These are phyloP conservation scores for Junco hyemalis DNA, from an alignment of 2,113 vertebrate species.

Conservation along the genomic window DNA sequence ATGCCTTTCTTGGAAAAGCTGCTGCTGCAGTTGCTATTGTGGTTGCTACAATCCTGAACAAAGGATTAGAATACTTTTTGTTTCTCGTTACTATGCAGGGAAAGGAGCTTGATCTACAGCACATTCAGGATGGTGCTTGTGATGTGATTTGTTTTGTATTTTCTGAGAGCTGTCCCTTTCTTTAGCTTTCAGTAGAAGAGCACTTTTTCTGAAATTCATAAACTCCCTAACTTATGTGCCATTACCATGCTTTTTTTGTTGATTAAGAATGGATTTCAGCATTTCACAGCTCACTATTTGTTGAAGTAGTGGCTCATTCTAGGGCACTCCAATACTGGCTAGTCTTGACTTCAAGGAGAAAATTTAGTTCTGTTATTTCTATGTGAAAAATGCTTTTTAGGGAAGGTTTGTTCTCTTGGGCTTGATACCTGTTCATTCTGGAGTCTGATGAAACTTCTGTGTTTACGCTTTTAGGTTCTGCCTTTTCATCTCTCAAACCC, in stretches of 20 bases:
- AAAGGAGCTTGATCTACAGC: neutral
- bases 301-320: neutral
- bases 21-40: neutral
- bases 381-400: neutral
- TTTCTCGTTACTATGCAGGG: neutral
- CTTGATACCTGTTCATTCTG: neutral
- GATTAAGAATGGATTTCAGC: neutral
- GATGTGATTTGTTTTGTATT: neutral
- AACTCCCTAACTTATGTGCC: neutral
- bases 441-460: neutral
- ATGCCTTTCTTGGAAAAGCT: neutral
- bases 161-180: neutral
- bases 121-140: neutral
- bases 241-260: neutral
- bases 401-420: neutral
- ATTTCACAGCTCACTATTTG: neutral
- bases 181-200: neutral
- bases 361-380: neutral
- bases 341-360: neutral
- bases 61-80: neutral
- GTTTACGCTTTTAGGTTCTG: neutral
- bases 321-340: neutral
- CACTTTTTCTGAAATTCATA: neutral
- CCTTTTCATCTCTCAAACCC: neutral
- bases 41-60: neutral